Evolutionary conservation across 2,797 vertebrate species (phyloP).

Genomic region (Dendrocincla tyrannina): DNA sequence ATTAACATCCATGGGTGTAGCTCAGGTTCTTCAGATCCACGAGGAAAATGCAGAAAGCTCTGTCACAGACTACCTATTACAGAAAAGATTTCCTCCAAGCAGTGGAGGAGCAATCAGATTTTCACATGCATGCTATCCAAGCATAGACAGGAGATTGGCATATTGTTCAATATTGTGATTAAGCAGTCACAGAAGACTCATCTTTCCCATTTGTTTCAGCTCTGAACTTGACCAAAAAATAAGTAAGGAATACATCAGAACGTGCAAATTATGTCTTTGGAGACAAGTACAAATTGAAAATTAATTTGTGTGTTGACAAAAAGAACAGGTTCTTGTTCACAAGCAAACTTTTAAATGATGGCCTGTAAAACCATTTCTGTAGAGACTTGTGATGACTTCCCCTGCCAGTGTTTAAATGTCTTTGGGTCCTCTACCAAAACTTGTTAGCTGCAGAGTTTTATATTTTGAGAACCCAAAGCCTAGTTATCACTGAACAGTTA

Average conservation of each 20-base stretch:
- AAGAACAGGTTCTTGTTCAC: not conserved
- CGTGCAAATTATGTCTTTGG: not conserved
- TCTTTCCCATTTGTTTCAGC: not conserved
- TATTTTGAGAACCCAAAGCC: not conserved
- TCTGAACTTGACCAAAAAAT: conserved; percentile 42
- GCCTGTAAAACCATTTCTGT: not conserved
- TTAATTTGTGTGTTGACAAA: not conserved
- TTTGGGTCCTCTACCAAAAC: not conserved
- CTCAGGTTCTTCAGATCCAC: not conserved
- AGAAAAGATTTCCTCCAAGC: not conserved
- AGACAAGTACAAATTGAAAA: not conserved
- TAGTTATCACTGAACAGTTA: not conserved
- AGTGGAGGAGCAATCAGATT: conserved; percentile 2
- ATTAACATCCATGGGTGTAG: not conserved
- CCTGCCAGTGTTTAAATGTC: not conserved
- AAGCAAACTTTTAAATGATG: not conserved
- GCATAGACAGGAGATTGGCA: conserved; percentile 17
- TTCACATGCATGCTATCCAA: not conserved
- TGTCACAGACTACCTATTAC: not conserved
- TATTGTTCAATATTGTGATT: conserved; percentile 39
- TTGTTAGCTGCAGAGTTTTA: not conserved
- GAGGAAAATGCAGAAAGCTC: not conserved
- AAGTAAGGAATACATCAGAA: conserved; percentile 22
- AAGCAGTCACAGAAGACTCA: conserved; percentile 7
- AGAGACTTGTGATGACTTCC: not conserved